Conservation (phyloP, 2,888 invertebrate genomes). For the Gari tellinella region DNA sequence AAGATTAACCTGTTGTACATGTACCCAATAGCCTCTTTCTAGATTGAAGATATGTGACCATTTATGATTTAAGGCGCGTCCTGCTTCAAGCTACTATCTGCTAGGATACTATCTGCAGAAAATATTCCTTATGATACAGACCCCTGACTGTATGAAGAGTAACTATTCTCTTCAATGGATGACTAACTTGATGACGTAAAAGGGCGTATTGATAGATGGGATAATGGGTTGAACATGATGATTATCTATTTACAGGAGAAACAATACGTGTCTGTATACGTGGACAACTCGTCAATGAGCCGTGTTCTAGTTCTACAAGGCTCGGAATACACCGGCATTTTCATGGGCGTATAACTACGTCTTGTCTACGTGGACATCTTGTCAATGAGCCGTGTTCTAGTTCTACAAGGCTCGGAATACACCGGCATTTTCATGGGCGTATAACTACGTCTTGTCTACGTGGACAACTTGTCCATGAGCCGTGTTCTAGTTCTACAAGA, state of each 20-base stretch:
- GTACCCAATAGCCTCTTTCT: no score
- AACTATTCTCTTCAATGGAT: no score
- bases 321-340: slow-evolving; percentile 79
- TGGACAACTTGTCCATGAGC: slow-evolving; percentile 77
- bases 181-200: no score
- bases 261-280: slow-evolving; percentile 80
- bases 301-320: slow-evolving; percentile 70
- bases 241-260: slow-evolving; percentile 73
- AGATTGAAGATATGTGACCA: no score
- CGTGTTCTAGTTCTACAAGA: slow-evolving; percentile 70
- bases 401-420: slow-evolving; percentile 78
- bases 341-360: slow-evolving; percentile 42
- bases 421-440: slow-evolving; percentile 71
- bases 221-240: no score
- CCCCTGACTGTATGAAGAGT: no score
- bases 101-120: no score
- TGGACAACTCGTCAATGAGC: slow-evolving; percentile 77
- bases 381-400: slow-evolving; percentile 65
- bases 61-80: no score
- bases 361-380: slow-evolving; percentile 80
- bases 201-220: no score
- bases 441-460: slow-evolving; percentile 76
- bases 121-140: no score
- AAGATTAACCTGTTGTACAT: no score
- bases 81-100: no score